Evolutionary conservation across 1,140 invertebrate species (phyloP), one percentile per base, ranked within the genome.

Genomic region (Diabrotica virgifera): DNA sequence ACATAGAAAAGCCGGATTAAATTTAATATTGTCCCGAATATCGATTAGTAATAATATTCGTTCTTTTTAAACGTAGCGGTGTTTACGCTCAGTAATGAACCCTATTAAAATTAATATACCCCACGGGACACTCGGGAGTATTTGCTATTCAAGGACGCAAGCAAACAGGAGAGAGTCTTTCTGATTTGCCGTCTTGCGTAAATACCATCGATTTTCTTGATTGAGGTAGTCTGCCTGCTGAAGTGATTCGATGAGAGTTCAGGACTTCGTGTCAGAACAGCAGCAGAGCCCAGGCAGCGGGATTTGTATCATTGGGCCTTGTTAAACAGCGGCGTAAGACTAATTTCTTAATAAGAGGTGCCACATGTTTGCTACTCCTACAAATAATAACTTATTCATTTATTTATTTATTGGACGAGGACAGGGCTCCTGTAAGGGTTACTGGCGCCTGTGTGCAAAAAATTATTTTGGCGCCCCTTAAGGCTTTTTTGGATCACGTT

Each of bases 191-290:
- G 12, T 9, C 36, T 37, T 36, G 24, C 55, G 36, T 57, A 11
- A 57, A 57, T 57, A 55, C 53, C 53, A 57, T 57, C 24, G 55
- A 57, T 57, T 57, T 57, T 57, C 10, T 6, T 37, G 36, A 36
- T 57, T 37, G 55, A 46, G 24, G 55, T 36, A n/a, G 8, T 12
- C 55, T 36, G n/a, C n/a, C n/a, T n/a, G n/a, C n/a, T n/a, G n/a
- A 37, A 46, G 40, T 46, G 40, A 46, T 46, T 46, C 40, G 40
- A 46, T n/a, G 24, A 46, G 40, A 46, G 8, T 46, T 46, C 40
- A 46, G 40, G 8, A 46, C n/a, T 46, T 46, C 8, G 40, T n/a
- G 8, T 46, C 40, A 46, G n/a, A n/a, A n/a, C n/a, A n/a, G n/a
- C n/a, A n/a, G n/a, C n/a, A n/a, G 24, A 24, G 24, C 24, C 24